Evolutionary conservation across 2,113 vertebrate species (phyloP).

Genomic region (Bagarius yarrelli): DNA sequence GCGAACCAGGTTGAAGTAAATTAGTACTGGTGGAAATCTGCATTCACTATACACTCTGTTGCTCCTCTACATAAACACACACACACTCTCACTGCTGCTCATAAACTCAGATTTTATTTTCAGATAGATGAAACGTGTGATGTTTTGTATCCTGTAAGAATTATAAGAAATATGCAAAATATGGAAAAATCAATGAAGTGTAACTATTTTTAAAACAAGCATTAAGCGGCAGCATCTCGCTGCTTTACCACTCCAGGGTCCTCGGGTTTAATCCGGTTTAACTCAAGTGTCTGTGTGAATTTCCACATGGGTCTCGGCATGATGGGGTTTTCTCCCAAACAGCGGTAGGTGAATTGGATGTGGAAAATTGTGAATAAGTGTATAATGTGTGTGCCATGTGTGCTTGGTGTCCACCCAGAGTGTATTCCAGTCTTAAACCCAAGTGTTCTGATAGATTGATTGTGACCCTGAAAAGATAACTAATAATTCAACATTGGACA

Average conservation of each 20-base stretch:
- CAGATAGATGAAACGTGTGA: background rate
- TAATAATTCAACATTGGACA: background rate
- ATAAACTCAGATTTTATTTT: slow-evolving; percentile 10
- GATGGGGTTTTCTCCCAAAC: background rate
- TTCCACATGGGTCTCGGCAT: background rate
- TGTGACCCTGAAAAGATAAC: background rate
- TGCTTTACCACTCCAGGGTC: background rate
- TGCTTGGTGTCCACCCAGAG: background rate
- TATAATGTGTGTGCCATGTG: background rate
- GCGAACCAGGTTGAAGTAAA: background rate
- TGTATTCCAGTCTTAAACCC: background rate
- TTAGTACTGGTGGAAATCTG: slow-evolving; percentile 18
- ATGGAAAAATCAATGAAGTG: background rate
- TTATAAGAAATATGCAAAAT: background rate
- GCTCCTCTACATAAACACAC: slow-evolving; percentile 39
- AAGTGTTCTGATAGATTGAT: background rate
- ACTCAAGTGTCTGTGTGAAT: background rate
- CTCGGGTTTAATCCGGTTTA: background rate
- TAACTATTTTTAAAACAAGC: background rate
- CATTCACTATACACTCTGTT: slow-evolving; percentile 12
- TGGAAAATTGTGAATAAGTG: background rate
- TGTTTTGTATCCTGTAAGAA: background rate
- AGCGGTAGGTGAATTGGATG: background rate
- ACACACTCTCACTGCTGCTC: slow-evolving; percentile 27
- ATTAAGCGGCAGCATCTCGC: background rate